phyloP scores from a whole-genome alignment of 2,113 vertebrate species.

The Peromyscus californicus region DNA sequence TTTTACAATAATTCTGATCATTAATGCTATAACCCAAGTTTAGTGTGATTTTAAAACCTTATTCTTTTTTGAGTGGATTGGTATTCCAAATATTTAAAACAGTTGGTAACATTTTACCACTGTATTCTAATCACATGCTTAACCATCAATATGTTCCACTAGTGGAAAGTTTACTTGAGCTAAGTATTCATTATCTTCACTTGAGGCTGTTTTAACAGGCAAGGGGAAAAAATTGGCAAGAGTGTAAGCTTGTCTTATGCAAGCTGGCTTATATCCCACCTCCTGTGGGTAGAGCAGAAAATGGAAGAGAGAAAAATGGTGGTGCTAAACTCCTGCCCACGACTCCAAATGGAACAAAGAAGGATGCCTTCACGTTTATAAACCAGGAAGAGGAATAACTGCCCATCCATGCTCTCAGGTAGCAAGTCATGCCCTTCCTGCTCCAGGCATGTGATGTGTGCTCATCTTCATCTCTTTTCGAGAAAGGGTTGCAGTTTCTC shows the following conservation, averaged over 20 bases:
- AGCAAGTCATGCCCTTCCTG: not conserved
- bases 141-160: constrained; percentile 36
- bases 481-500: not conserved
- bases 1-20: not conserved
- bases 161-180: constrained; percentile 61
- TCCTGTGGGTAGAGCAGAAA: constrained; percentile 72
- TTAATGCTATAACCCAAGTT: not conserved
- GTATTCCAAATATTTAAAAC: constrained; percentile 41
- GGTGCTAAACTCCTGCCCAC: constrained; percentile 57
- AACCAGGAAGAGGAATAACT: not conserved
- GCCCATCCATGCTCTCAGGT: too few relatives aligned
- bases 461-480: not conserved
- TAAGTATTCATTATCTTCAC: constrained; percentile 57
- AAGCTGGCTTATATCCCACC: constrained; percentile 67
- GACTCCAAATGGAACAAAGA: constrained; percentile 46
- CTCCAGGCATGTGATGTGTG: not conserved
- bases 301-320: constrained; percentile 60
- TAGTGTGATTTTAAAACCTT: not conserved
- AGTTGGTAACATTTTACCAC: constrained; percentile 53
- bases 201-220: constrained; percentile 61
- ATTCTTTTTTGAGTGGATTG: not conserved
- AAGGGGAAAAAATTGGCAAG: constrained; percentile 62
- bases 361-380: not conserved
- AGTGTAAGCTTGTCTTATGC: constrained; percentile 62
- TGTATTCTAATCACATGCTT: constrained; percentile 55